Evolutionary conservation across 2,113 vertebrate genomes (phyloP), one percentile per base, ranked within the genome.

Genomic region (Aix galericulata): DNA sequence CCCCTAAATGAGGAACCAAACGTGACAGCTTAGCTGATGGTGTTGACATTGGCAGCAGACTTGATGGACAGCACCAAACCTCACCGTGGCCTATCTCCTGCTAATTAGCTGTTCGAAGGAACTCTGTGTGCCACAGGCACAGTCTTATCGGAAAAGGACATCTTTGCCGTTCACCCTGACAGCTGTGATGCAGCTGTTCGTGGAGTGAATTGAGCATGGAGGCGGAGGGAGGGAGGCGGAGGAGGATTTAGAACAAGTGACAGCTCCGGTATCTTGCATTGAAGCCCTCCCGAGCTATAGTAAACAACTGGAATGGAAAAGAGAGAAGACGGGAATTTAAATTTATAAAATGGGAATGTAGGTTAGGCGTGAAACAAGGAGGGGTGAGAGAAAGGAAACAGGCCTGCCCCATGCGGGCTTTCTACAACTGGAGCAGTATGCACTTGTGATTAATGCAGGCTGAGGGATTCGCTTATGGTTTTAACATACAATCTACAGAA

Each of bases 61-160:
- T 98, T 99, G 99, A 99, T 56, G 97, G 99, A 99, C 97, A 97
- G 98, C 93, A 89, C 87, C 96, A 98, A 98, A 98, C 98, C 97
- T 97, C 95, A 88, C 95, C 26, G 93, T 98, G 98, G 97, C 97
- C 97, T 96, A 87, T 94, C 97, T 97, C 96, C 97, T 81, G 48
- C 98, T 99, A 99, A 99, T 99, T 98, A 99, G 98, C 97, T 98
- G 97, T 98, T 98, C 83, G 97, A 98, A 97, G 95, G 95, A 98
- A 97, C 97, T 98, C 94, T 96, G 90, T 98, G 98, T 97, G 97
- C 98, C 98, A 98, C 98, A 97, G 98, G 95, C 97, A 91, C 79
- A 95, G 64, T 92, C 96, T 97, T 98, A 98, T 98, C 94, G 87
- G 96, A 97, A 97, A 96, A 96, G 97, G 98, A 97, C 98, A 96